Percentiles rank a stretch among this genome's conserved stretches.
These are phyloP conservation scores for Melipona bicolor DNA, from an alignment of 2,888 invertebrate species.

Conservation along the genomic window DNA sequence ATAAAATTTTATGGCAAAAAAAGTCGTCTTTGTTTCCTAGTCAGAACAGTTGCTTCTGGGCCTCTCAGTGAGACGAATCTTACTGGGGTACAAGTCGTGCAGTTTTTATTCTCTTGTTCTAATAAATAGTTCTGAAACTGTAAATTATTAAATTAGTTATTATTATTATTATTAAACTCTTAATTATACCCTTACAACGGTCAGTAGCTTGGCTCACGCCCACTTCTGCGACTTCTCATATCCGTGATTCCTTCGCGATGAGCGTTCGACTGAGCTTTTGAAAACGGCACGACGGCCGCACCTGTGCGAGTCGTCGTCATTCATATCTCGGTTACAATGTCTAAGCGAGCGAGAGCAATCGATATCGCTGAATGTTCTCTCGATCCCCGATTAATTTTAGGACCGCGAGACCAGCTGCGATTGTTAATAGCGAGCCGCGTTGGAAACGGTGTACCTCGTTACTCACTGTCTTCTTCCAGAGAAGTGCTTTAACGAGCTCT, in stretches of 20 bases:
- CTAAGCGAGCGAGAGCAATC: slow-evolving; percentile 7
- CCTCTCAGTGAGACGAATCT: too few relatives aligned
- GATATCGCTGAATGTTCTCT: slow-evolving; percentile 1
- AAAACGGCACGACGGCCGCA: slow-evolving; percentile 38
- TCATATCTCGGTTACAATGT: slow-evolving; percentile 14
- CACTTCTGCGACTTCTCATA: slow-evolving; percentile 56
- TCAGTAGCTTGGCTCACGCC: slow-evolving; percentile 46
- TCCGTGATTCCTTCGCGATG: slow-evolving; percentile 64
- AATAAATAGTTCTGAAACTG: background rate
- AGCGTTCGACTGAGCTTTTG: slow-evolving; percentile 21
- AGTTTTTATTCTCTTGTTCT: too few relatives aligned
- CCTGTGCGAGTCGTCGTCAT: slow-evolving; percentile 39
- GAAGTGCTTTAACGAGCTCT: slow-evolving; percentile 3
- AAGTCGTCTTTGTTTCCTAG: too few relatives aligned
- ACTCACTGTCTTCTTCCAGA: slow-evolving; percentile 6
- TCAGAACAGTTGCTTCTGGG: too few relatives aligned
- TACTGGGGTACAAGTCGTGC: too few relatives aligned
- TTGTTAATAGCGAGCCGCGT: too few relatives aligned
- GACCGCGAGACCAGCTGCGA: background rate
- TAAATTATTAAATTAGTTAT: background rate
- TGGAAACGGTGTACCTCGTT: slow-evolving; percentile 22
- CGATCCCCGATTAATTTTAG: slow-evolving; percentile 5
- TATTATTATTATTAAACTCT: too few relatives aligned
- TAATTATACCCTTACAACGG: background rate
- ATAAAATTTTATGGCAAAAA: too few relatives aligned